A percentile compares a stretch with the other conserved stretches of the same genome.
Evolutionary conservation across 1,140 invertebrate species (phyloP).

Genomic region (Orius insidiosus): DNA sequence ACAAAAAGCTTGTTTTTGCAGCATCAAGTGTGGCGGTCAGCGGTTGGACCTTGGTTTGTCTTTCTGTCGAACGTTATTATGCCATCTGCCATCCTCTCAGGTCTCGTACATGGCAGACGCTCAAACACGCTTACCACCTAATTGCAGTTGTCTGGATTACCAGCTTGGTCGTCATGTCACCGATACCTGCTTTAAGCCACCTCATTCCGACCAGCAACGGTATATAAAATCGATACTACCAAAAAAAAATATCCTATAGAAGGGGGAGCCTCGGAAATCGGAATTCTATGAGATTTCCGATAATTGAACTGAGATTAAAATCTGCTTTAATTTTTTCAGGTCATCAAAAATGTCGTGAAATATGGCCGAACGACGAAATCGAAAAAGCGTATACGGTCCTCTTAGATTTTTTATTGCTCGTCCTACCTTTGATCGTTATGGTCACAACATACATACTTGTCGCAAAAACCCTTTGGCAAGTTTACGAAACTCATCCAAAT

Average conservation of each 20-base stretch:
- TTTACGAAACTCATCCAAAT: slow-evolving; percentile 16
- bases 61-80: slow-evolving; percentile 72
- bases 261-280: too few relatives aligned
- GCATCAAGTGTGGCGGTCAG: slow-evolving; percentile 50
- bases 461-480: slow-evolving; percentile 24
- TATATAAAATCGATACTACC: slow-evolving; percentile 23
- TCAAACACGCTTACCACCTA: slow-evolving; percentile 59
- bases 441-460: slow-evolving; percentile 32
- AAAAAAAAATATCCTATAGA: not conserved
- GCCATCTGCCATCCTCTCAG: slow-evolving; percentile 87
- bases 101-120: slow-evolving; percentile 58
- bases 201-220: slow-evolving; percentile 37
- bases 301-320: not conserved
- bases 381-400: slow-evolving; percentile 33
- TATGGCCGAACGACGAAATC: slow-evolving; percentile 25
- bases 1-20: slow-evolving; percentile 25
- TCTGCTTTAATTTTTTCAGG: slow-evolving; percentile 22
- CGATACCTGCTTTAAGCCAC: slow-evolving; percentile 52
- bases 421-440: slow-evolving; percentile 35
- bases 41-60: slow-evolving; percentile 76
- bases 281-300: too few relatives aligned
- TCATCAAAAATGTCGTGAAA: slow-evolving; percentile 29
- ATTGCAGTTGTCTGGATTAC: slow-evolving; percentile 63
- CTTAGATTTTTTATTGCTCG: slow-evolving; percentile 32
- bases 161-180: slow-evolving; percentile 55